Percentiles rank a stretch among this genome's conserved stretches.
Evolutionary conservation across 2,113 vertebrate genomes (phyloP).

Genomic region (Columba janthina): DNA sequence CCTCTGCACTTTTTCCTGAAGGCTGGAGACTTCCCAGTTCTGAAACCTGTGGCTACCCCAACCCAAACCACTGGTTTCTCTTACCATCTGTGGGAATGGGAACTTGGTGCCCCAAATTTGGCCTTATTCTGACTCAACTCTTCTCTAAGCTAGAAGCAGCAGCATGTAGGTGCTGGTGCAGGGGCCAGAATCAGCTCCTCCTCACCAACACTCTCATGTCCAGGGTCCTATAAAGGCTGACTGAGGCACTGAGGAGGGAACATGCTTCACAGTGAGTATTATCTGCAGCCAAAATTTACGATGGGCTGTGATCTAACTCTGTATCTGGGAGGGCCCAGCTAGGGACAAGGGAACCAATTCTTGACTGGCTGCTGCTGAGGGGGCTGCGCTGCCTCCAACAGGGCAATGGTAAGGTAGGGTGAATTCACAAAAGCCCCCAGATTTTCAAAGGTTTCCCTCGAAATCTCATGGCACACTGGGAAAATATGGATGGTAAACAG

Average conservation of each 20-base stretch:
- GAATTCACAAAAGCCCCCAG: not conserved
- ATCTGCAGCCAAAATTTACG: not conserved
- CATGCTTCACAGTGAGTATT: not conserved
- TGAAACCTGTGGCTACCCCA: not conserved
- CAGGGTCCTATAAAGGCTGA: not conserved
- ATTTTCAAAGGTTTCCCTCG: not conserved
- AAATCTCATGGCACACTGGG: not conserved
- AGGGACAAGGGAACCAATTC: not conserved
- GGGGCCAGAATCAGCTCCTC: not conserved
- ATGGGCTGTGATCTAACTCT: not conserved
- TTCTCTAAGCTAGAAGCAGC: too few species aligned
- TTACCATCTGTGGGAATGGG: not conserved
- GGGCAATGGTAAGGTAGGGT: not conserved
- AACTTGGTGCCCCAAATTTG: not conserved
- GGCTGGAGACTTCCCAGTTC: not conserved
- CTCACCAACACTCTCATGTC: not conserved
- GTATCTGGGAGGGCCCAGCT: too few species aligned
- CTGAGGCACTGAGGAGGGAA: not conserved
- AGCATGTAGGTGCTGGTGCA: not conserved
- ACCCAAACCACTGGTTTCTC: not conserved
- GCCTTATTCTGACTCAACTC: not conserved
- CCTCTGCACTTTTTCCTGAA: not conserved
- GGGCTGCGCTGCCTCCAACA: accelerated
- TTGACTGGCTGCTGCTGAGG: accelerated
- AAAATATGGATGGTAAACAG: not conserved